Evolutionary conservation across 2,113 vertebrate genomes (phyloP).

Genomic region (Prunella himalayana): DNA sequence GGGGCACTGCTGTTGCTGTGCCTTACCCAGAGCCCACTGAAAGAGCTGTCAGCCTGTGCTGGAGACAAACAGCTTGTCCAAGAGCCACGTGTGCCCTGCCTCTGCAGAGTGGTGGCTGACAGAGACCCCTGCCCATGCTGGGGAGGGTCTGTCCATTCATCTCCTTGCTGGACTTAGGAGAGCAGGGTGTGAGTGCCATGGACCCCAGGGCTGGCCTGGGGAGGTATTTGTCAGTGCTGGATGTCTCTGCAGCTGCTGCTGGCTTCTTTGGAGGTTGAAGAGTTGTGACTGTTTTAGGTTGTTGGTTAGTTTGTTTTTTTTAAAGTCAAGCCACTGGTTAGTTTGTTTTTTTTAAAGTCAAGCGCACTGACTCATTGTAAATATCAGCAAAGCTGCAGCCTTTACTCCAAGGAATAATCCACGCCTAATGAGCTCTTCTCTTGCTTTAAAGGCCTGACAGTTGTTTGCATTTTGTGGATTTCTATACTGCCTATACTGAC

Average conservation of each 20-base stretch:
- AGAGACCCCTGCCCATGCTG: background rate
- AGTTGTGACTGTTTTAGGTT: background rate
- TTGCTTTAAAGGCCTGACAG: background rate
- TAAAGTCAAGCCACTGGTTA: background rate
- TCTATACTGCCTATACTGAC: background rate
- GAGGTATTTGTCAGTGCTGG: background rate
- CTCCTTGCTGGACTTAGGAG: accelerated
- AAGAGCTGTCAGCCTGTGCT: background rate
- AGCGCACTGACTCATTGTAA: constrained; percentile 45
- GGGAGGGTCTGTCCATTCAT: background rate
- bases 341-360: background rate
- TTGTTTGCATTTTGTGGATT: background rate
- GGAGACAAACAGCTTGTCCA: background rate
- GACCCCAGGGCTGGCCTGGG: accelerated
- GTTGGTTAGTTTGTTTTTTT: background rate
- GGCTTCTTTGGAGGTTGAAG: background rate
- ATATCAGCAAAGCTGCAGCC: constrained; percentile 34
- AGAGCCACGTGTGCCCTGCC: background rate
- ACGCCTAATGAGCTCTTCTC: background rate
- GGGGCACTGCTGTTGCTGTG: background rate
- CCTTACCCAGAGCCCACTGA: background rate
- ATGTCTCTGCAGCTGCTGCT: constrained; percentile 34
- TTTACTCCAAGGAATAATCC: constrained; percentile 26
- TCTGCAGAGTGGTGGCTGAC: background rate
- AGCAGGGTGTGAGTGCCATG: background rate